These are phyloP conservation scores for Philaenus spumarius DNA, from an alignment of 1,140 invertebrate genomes.

Conservation along the genomic window DNA sequence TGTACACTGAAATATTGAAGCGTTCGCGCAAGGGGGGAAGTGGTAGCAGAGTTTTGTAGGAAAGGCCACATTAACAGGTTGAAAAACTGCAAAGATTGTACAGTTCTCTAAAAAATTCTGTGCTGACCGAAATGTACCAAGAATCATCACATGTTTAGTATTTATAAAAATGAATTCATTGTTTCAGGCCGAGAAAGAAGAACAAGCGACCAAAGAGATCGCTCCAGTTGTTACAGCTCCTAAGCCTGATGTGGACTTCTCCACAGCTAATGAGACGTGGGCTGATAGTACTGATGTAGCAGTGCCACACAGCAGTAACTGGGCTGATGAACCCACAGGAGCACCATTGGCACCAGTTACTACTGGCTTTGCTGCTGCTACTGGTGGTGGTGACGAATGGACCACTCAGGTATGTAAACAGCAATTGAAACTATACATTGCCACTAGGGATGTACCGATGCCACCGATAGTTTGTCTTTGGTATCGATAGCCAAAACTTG, in stretches of 20 bases:
- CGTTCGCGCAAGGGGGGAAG: no score
- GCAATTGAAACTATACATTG: no score
- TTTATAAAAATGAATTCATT: constrained; percentile 11
- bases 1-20: no score
- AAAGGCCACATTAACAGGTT: not conserved
- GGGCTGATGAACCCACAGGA: constrained; percentile 31
- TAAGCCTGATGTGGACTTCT: constrained; percentile 32
- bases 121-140: constrained; percentile 6
- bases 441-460: no score
- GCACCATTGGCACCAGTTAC: constrained; percentile 28
- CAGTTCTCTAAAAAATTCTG: constrained; percentile 22
- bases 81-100: constrained; percentile 5
- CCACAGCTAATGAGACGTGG: constrained; percentile 34
- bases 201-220: constrained; percentile 79
- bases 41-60: no score
- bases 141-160: not conserved
- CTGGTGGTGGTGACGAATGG: constrained; percentile 20
- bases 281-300: constrained; percentile 39
- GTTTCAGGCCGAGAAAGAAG: constrained; percentile 83
- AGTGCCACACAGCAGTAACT: constrained; percentile 33
- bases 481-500: no score
- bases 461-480: no score
- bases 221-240: constrained; percentile 37
- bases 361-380: constrained; percentile 30
- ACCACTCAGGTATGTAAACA: no score